Conservation (phyloP, 2,797 vertebrate genomes). For the Chiroxiphia lanceolata region DNA sequence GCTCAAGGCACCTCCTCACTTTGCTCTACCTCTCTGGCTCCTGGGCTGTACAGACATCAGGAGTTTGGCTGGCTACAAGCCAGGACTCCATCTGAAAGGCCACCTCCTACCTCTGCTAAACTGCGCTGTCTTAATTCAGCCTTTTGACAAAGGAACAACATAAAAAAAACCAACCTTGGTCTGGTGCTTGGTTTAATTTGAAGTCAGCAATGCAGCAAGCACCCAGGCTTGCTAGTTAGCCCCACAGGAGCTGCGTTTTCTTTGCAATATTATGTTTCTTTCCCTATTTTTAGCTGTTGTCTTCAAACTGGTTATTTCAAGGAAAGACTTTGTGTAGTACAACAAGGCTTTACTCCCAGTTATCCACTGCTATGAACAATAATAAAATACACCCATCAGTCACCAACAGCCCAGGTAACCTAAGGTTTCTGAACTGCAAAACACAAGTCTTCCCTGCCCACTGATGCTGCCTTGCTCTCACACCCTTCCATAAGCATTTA, state of each 20-base stretch:
- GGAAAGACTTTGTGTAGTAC: not conserved
- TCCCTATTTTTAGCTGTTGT: not conserved
- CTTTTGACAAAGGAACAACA: not conserved
- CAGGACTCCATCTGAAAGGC: not conserved
- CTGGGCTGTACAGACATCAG: not conserved
- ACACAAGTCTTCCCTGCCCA: not conserved
- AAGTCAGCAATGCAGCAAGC: not conserved
- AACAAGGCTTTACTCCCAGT: not conserved
- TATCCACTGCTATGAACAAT: not conserved
- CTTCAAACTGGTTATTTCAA: not conserved
- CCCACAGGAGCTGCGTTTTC: not conserved
- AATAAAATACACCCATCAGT: not conserved
- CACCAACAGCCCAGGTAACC: not conserved
- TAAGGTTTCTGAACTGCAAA: not conserved
- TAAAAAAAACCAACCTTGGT: fast-evolving
- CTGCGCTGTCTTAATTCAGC: not conserved
- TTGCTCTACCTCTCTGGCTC: not conserved
- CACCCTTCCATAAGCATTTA: not conserved
- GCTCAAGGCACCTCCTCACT: not conserved
- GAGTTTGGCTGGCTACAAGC: not conserved
- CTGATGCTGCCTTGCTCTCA: not conserved
- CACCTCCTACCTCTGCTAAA: not conserved
- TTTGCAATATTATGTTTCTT: not conserved
- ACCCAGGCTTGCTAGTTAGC: not conserved
- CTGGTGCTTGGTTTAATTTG: not conserved